Conservation (phyloP, 92 coral and sea anemone species). For the Scolanthus callimorphus region DNA sequence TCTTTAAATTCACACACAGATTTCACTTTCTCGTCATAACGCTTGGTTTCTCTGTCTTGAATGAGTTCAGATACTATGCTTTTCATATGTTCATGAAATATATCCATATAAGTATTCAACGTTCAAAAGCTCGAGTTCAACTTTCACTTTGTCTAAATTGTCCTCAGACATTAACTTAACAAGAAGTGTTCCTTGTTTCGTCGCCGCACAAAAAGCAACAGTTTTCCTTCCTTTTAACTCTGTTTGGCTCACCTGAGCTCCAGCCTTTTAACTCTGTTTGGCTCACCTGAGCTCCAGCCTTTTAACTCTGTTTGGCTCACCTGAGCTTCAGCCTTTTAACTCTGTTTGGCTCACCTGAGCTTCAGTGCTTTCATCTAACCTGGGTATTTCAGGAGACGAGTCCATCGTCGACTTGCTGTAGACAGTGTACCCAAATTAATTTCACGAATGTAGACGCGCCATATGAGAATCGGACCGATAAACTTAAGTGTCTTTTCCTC, state of each 20-base stretch:
- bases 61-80: constrained; percentile 25
- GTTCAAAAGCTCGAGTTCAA: constrained; percentile 27
- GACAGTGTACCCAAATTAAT: not conserved
- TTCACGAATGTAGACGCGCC: not conserved
- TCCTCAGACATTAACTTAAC: constrained; percentile 25
- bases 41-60: constrained; percentile 28
- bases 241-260: not conserved
- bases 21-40: constrained; percentile 28
- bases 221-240: constrained; percentile 5
- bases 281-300: not conserved
- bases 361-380: too few species aligned
- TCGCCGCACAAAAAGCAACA: constrained; percentile 35
- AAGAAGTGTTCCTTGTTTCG: constrained; percentile 28
- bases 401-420: not conserved
- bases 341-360: not conserved
- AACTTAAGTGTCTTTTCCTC: not conserved
- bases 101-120: too few species aligned
- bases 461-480: not conserved
- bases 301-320: not conserved
- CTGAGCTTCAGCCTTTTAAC: not conserved
- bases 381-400: too few species aligned
- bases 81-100: too few species aligned
- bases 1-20: constrained; percentile 19
- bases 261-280: not conserved
- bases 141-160: constrained; percentile 35